Evolutionary conservation across 2,797 vertebrate species (phyloP), one percentile per base, ranked within the genome.

Genomic region (Tiaroga cobitis): DNA sequence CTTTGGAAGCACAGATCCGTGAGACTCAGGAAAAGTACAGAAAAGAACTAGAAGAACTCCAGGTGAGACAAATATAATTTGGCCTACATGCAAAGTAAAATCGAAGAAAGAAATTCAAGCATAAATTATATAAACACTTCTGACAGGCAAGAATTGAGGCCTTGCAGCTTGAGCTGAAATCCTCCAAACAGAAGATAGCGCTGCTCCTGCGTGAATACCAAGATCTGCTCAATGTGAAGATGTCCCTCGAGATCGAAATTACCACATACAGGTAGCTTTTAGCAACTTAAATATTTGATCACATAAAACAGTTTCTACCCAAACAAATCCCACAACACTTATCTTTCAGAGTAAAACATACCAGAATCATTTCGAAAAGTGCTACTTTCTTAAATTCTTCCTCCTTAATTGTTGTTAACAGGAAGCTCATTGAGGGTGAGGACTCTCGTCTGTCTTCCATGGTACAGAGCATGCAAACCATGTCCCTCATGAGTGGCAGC

Each of bases 241-340:
- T 96, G 95, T 90, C 94, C 81, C 90, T 96, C 56, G 95, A 96
- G 86, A 95, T 96, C 86, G 95, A 96, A 90, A 96, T 96, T 63
- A 94, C 94, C 65, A 96, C 96, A 68, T 96, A 96, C 93, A 95
- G 95, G 95, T 96, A 83, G 90, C 54, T 37, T 81, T 49, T 81
- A 69, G 18, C 6, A 54, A n/a, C 4, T 80, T 80, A 46, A 80
- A 26, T n/a, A 6, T n/a, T 11, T 15, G 4, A 16, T 13, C 21
- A 41, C 11, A 72, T 72, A 37, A 46, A 34, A 26, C 67, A 34
- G 5, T 26, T 76, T 63, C 26, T 29, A 65, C 63, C 11, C 18
- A 80, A 72, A 80, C n/a, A 65, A 29, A 68, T 39, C 49, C 6
- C 49, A 51, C 49, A 51, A 51, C 65, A 37, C 65, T 16, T 8